Conservation (phyloP, 2,113 vertebrate genomes). For the Thinocorus orbignyianus region DNA sequence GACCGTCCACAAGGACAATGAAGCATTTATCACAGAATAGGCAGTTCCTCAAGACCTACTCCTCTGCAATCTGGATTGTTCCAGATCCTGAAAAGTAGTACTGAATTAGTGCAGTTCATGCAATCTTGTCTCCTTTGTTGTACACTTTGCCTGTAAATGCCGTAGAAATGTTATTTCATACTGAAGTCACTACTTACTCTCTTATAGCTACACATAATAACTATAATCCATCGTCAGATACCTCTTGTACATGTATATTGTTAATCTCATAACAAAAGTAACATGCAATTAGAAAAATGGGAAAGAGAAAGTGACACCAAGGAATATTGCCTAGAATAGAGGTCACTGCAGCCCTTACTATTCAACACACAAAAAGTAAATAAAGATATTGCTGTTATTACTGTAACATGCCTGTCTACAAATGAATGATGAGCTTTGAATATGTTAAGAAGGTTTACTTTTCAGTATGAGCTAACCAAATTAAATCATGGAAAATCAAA, state of each 20-base stretch:
- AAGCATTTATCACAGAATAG: neutral
- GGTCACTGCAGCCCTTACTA: neutral
- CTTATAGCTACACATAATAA: neutral
- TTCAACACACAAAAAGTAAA: neutral
- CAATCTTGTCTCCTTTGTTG: neutral
- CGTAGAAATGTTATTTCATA: neutral
- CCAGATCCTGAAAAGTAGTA: neutral
- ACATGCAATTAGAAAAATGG: neutral
- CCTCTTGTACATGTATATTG: neutral
- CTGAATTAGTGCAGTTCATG: neutral
- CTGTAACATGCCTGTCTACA: neutral
- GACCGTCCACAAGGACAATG: neutral
- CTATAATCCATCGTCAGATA: neutral
- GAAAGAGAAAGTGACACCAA: neutral
- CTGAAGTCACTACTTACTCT: neutral
- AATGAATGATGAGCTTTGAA: neutral
- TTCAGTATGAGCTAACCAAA: neutral
- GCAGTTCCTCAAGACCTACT: neutral
- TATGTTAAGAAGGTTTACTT: neutral
- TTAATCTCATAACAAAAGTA: neutral
- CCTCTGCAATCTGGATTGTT: neutral
- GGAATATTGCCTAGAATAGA: neutral
- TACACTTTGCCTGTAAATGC: neutral
- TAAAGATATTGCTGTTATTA: neutral
- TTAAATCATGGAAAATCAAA: neutral